Conservation (phyloP, 2,888 invertebrate species). For the Caenorhabditis panamensis region DNA sequence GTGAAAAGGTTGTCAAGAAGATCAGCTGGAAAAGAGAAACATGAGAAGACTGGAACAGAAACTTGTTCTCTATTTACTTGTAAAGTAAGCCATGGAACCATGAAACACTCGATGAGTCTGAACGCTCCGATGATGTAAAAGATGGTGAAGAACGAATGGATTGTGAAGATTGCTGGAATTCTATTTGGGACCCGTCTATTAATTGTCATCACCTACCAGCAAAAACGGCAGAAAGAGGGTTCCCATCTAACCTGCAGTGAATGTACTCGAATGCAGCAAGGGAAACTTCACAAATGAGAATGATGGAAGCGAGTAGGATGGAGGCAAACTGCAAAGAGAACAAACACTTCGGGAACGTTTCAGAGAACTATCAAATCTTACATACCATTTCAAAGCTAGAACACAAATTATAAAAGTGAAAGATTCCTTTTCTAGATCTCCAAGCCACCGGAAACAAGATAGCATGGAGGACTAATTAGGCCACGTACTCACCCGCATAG, state of each 20-base stretch:
- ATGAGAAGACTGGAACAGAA: neutral
- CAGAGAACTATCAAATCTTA: neutral
- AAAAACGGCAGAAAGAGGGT: slow-evolving; percentile 55
- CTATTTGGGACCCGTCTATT: neutral
- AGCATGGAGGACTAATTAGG: slow-evolving; percentile 26
- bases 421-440: slow-evolving; percentile 41
- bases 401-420: too few species aligned
- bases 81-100: slow-evolving; percentile 65
- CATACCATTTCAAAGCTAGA: slow-evolving; percentile 23
- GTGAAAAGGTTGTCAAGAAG: slow-evolving; percentile 51
- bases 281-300: slow-evolving; percentile 44
- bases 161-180: slow-evolving; percentile 58
- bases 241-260: slow-evolving; percentile 46
- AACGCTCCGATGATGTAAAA: slow-evolving; percentile 62
- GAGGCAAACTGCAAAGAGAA: slow-evolving; percentile 41
- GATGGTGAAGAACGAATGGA: slow-evolving; percentile 62
- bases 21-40: slow-evolving; percentile 56
- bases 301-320: slow-evolving; percentile 43
- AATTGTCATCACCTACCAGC: slow-evolving; percentile 24
- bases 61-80: slow-evolving; percentile 57
- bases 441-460: slow-evolving; percentile 48
- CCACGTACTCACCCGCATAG: slow-evolving; percentile 62
- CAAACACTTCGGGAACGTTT: neutral
- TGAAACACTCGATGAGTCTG: slow-evolving; percentile 60
- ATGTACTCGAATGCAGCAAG: slow-evolving; percentile 57